A percentile compares a stretch with the other conserved stretches of the same genome.
These are phyloP conservation scores for Threskiornis aethiopicus DNA, from an alignment of 2,797 vertebrate species.

Conservation along the genomic window DNA sequence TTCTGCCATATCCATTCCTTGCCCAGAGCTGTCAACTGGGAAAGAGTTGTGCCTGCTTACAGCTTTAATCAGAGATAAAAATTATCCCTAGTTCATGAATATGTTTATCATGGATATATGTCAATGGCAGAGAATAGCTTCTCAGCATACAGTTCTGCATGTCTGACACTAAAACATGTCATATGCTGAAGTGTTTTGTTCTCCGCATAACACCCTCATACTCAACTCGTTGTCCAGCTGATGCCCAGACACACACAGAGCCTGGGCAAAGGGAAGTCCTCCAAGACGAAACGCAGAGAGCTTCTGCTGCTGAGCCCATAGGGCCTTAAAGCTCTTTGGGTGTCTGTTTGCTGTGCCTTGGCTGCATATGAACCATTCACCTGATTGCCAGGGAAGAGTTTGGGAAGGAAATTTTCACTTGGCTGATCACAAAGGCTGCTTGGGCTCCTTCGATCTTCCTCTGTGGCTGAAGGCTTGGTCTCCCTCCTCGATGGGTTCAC, in stretches of 20 bases:
- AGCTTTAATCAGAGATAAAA: slow-evolving; percentile 46
- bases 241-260: neutral
- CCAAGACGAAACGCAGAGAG: neutral
- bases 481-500: neutral
- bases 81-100: slow-evolving; percentile 46
- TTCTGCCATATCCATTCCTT: slow-evolving; percentile 6
- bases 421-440: neutral
- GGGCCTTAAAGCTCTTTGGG: neutral
- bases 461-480: neutral
- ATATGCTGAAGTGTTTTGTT: neutral
- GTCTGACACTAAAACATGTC: slow-evolving; percentile 6
- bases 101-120: slow-evolving; percentile 40
- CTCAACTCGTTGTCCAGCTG: neutral
- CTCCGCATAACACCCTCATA: neutral
- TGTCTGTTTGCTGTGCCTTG: neutral
- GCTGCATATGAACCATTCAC: accelerated
- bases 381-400: neutral
- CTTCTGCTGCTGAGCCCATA: neutral
- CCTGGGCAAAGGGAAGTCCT: neutral
- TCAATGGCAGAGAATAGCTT: slow-evolving; percentile 35
- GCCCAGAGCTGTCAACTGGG: slow-evolving; percentile 14
- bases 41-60: neutral
- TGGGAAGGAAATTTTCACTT: neutral
- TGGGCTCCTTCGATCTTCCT: neutral
- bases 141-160: neutral